phyloP scores from a whole-genome alignment of 2,113 vertebrate species.

The Calypte anna region DNA sequence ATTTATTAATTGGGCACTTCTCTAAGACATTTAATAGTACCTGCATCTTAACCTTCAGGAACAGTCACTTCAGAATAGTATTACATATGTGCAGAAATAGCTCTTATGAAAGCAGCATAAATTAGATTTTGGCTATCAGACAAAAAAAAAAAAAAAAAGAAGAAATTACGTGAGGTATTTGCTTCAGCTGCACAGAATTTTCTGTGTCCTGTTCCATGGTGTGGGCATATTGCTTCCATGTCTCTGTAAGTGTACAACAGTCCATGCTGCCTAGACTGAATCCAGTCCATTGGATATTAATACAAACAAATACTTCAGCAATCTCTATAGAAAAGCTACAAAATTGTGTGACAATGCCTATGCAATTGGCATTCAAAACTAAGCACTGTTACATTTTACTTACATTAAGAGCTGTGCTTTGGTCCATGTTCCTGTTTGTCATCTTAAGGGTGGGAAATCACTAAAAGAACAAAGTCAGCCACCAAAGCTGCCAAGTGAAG shows the following conservation, averaged over 20 bases:
- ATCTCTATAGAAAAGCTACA: neutral
- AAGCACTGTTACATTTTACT: neutral
- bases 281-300: neutral
- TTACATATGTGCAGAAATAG: neutral
- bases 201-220: neutral
- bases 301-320: neutral
- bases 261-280: neutral
- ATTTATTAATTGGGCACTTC: neutral
- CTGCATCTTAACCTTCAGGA: neutral
- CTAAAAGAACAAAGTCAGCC: conserved; percentile 66
- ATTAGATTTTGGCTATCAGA: neutral
- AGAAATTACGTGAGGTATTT: neutral
- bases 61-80: neutral
- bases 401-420: conserved; percentile 11
- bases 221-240: neutral
- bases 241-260: neutral
- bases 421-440: conserved; percentile 69
- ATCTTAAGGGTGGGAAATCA: conserved; percentile 68
- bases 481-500: conserved; percentile 69
- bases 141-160: neutral
- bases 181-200: neutral
- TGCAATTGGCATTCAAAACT: neutral
- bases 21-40: neutral
- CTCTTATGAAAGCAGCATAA: neutral
- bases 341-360: neutral